phyloP scores from a whole-genome alignment of 2,113 vertebrate species.

The Natator depressus region DNA sequence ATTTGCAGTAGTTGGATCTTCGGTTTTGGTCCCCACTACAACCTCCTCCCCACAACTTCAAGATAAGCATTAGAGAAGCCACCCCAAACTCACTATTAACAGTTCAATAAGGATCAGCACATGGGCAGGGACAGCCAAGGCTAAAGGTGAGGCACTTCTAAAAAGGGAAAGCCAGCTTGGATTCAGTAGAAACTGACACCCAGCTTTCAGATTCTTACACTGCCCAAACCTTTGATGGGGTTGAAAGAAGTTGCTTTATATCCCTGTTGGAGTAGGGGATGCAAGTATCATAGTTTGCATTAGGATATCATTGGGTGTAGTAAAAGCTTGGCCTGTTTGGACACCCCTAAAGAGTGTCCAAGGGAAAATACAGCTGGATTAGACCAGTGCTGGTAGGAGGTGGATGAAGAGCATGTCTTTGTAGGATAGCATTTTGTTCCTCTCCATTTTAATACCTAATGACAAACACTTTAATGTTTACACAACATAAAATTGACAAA shows the following conservation, averaged over 20 bases:
- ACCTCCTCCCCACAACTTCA: fast-evolving
- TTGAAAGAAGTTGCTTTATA: background rate
- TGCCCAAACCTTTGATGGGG: background rate
- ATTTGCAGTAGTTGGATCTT: background rate
- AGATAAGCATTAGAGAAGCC: background rate
- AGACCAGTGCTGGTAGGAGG: background rate
- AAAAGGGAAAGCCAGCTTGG: background rate
- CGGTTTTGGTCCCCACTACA: background rate
- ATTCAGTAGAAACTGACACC: background rate
- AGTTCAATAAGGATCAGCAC: background rate
- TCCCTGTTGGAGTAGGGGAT: background rate
- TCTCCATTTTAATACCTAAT: background rate
- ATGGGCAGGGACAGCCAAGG: background rate
- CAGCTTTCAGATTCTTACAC: fast-evolving
- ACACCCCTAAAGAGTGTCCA: background rate
- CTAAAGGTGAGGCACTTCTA: background rate
- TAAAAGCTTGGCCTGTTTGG: background rate
- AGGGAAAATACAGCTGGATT: background rate
- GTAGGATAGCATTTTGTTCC: fast-evolving
- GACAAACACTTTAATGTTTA: background rate
- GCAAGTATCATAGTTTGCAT: background rate
- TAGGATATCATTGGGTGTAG: background rate
- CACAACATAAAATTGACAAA: background rate
- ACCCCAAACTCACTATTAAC: background rate
- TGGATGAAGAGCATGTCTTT: background rate